Evolutionary conservation across 1,140 invertebrate genomes (phyloP), one percentile per base, ranked within the genome.

Genomic region (Hyles vespertilio): DNA sequence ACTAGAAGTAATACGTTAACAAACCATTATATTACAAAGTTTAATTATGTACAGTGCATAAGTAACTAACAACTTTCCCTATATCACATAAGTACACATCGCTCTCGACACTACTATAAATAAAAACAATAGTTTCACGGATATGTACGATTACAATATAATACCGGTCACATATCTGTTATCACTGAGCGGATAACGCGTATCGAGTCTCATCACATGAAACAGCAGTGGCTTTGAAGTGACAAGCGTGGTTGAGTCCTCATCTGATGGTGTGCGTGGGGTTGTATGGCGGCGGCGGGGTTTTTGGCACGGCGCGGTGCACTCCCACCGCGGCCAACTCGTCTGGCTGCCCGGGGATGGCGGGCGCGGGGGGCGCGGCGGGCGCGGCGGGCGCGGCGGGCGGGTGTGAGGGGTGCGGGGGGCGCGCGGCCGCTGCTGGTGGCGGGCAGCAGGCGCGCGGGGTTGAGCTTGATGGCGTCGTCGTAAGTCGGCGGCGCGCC

Each of bases 401-500:
- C 22, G 66, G 3, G 57, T 59, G 45, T 77, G 72, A 11, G 67
- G 12, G 7, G 53, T 43, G 46, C 47, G 49, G 44, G 55, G 34
- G 54, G 61, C n/a, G 59, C 53, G 55, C 36, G 70, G 51, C 56
- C 65, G 62, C 77, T 80, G 77, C 79, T 81, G 5, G 66, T 78
- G 22, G 84, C 75, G 2, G 79, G 78, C 48, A 90, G 72, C 53
- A 89, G 63, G 2, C 86, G 69, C 47, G 89, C 87, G 36, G 93
- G 93, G 83, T 92, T 92, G 56, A 94, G 80, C 76, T 93, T 94
- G 68, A 94, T 94, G 9, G 94, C 94, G 67, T 94, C 93, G 63
- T 94, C 93, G 73, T 94, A 94, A 33, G 92, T 93, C 1, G 94
- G 94, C 45, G 93, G 93, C 47, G 91, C 90, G 11, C 92, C 93